Evolutionary conservation across 1,140 invertebrate species (phyloP).

Genomic region (Heliconius hewitsoni): DNA sequence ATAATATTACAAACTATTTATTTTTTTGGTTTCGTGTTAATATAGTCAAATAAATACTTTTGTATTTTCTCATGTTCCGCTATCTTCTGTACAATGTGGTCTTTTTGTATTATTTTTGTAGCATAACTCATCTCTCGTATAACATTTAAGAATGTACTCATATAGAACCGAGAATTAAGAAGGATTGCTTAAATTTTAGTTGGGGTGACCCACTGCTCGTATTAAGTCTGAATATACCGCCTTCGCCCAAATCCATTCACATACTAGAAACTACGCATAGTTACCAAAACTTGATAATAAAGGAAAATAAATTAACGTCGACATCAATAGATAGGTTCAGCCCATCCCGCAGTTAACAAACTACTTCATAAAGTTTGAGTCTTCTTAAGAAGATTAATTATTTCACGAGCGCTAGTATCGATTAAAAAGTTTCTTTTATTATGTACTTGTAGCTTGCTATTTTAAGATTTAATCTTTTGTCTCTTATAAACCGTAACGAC

Average conservation of each 20-base stretch:
- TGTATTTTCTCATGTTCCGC: no score
- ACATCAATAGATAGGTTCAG: conserved; percentile 26
- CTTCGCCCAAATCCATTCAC: neutral
- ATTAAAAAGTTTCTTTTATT: conserved; percentile 35
- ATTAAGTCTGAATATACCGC: neutral
- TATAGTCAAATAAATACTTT: neutral
- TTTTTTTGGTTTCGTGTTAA: neutral
- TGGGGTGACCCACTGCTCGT: no score
- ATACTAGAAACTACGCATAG: conserved; percentile 7
- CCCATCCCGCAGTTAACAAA: conserved; percentile 31
- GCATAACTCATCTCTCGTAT: no score
- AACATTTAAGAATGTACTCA: no score
- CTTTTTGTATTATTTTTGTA: no score
- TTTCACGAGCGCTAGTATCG: conserved; percentile 32
- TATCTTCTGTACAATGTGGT: no score
- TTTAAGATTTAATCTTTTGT: conserved; percentile 22
- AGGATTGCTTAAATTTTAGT: no score
- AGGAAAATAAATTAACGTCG: conserved; percentile 20
- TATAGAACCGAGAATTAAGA: no score
- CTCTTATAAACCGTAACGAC: neutral
- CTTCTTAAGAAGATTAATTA: conserved; percentile 38
- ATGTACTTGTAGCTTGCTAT: neutral
- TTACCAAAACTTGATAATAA: conserved; percentile 22
- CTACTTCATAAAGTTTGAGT: conserved; percentile 33
- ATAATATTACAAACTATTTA: neutral